These are phyloP conservation scores for Daphoenositta chrysoptera DNA, from an alignment of 2,113 vertebrate genomes.

Conservation along the genomic window DNA sequence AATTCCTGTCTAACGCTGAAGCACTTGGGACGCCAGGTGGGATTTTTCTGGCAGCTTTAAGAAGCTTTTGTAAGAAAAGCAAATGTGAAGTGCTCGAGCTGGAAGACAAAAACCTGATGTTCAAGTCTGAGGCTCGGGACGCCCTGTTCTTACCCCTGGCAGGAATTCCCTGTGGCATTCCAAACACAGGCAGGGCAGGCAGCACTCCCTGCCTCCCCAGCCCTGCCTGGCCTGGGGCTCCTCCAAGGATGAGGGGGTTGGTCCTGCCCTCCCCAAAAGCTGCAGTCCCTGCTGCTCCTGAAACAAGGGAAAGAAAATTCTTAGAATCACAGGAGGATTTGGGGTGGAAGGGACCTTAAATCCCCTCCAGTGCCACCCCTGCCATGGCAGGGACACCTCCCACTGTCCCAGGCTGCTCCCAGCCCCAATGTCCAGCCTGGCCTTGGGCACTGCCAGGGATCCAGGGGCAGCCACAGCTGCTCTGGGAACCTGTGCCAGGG, in stretches of 20 bases:
- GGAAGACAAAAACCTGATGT: neutral
- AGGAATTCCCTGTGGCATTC: neutral
- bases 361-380: fast-evolving
- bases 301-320: neutral
- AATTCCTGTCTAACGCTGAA: neutral
- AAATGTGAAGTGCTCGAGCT: fast-evolving
- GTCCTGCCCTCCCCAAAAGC: neutral
- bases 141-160: neutral
- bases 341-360: neutral
- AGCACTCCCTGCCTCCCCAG: neutral
- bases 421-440: neutral
- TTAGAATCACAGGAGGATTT: fast-evolving
- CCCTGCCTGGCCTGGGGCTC: neutral
- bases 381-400: neutral
- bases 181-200: neutral
- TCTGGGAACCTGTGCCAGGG: neutral
- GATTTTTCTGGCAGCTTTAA: neutral
- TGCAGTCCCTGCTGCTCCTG: neutral
- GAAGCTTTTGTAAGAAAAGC: neutral
- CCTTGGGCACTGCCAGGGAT: neutral
- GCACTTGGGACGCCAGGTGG: neutral
- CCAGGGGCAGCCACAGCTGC: neutral
- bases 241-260: neutral
- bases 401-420: neutral
- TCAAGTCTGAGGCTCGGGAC: neutral